Base-by-base conservation (phyloP, 23 tunicate genomes). In the Trididemnum clinides region DNA sequence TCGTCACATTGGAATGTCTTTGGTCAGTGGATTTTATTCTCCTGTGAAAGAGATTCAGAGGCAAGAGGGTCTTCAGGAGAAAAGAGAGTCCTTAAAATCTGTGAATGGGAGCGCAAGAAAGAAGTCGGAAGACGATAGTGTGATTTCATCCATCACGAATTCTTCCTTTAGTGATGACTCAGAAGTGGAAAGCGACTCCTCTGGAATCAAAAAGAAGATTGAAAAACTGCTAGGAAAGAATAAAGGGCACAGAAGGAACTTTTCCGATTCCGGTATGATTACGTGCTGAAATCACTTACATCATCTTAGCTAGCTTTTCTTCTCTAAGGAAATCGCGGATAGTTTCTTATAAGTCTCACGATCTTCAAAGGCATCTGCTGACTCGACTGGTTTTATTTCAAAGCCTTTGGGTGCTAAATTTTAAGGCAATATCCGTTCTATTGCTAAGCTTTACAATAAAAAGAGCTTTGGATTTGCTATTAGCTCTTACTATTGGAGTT, bases 1-100 rank as follows among this genome's bases (percentile, higher is more conserved):
- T 81, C 39, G 80, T 38, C 87, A 86, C 65, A 28, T 87, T 27
- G 78, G 91, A 10, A 58, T 85, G 50, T 57, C 89, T 18, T 32
- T 54, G 26, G 72, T 81, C 0, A 12, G 33, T 28, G 82, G 82
- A 21, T 85, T 74, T 0, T 87, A 80, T 71, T 87, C 91, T 0
- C 81, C 72, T 15, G 57, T 83, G 1, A 44, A 44, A 32, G 85
- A 87, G 34, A 62, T 73, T 28, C 57, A 73, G 22, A 73, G 22
- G 28, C 80, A 37, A 37, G 57, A 38, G 25, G 25, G 29, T n/a
- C 6, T 2, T 2, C 57, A 37, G 22, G 80, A 73, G 23, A 20
- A 28, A 12, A 73, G 75, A 33, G 38, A 69, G 25, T 59, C 66
- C 20, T 28, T 59, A 5, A 59, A n/a, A 29, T 66, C 75, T 4